phyloP scores from a whole-genome alignment of 2,113 vertebrate genomes.

The Dinomys branickii region DNA sequence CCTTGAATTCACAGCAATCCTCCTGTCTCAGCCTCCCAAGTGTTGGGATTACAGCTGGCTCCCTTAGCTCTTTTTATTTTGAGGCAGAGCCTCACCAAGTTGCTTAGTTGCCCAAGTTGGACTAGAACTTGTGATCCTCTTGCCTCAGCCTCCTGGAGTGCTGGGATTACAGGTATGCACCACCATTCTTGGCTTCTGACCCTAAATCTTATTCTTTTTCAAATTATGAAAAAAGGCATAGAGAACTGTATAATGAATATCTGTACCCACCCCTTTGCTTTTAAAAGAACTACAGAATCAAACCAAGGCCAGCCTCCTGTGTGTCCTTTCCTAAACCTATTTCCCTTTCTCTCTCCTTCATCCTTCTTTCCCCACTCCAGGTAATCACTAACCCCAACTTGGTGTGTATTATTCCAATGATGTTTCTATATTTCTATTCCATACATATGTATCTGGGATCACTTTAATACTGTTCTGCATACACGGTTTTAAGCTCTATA shows the following conservation, averaged over 20 bases:
- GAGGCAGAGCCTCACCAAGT: neutral
- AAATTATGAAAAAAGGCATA: neutral
- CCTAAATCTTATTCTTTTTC: slow-evolving; percentile 1
- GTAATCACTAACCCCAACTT: neutral
- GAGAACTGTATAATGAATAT: neutral
- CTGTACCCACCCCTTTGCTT: neutral
- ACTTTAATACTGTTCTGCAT: neutral
- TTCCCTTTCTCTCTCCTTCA: neutral
- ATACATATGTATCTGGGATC: neutral
- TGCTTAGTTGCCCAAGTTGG: neutral
- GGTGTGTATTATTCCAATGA: neutral
- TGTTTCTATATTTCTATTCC: neutral
- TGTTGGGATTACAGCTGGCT: neutral
- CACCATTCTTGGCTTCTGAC: neutral
- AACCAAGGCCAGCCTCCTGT: neutral
- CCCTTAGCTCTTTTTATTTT: neutral
- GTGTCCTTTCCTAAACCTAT: neutral
- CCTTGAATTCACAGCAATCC: neutral
- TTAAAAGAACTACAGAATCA: slow-evolving; percentile 39
- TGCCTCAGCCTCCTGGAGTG: neutral
- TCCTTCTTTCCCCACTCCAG: neutral
- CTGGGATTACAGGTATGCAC: neutral
- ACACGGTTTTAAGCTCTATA: slow-evolving; percentile 12
- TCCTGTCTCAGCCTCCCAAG: neutral
- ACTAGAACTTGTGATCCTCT: neutral